Evolutionary conservation across 1,140 invertebrate species (phyloP).

Genomic region (Penaeus japonicus): DNA sequence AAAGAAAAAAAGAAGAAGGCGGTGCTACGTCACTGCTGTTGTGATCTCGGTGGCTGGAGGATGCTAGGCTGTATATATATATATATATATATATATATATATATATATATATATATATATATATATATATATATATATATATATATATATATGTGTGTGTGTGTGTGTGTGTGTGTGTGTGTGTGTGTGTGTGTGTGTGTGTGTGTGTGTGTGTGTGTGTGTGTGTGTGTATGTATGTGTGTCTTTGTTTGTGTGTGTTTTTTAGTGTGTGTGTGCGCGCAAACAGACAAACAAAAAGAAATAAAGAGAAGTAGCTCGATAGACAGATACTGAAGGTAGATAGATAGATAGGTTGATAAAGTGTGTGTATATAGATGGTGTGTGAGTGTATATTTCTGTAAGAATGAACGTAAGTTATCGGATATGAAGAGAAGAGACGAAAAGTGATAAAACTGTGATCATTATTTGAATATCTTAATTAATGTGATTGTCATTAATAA

Average conservation of each 20-base stretch:
- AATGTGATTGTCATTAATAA: no score
- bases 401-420: no score
- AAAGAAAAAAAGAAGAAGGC: no score
- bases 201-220: not conserved
- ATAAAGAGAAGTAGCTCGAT: no score
- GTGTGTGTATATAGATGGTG: no score
- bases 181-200: not conserved
- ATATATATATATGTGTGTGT: not conserved
- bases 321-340: no score
- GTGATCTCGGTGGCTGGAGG: not conserved
- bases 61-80: not conserved
- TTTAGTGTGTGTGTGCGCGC: not conserved
- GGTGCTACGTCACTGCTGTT: no score
- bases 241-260: not conserved
- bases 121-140: conserved; percentile 15
- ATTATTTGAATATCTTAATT: no score
- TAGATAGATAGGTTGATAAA: no score
- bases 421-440: no score
- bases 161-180: not conserved
- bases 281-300: not conserved
- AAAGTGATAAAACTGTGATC: no score
- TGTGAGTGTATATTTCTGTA: no score
- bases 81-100: not conserved
- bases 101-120: not conserved
- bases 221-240: not conserved